Evolutionary conservation across 2,888 invertebrate species (phyloP).

Genomic region (Oeneis ivallda): DNA sequence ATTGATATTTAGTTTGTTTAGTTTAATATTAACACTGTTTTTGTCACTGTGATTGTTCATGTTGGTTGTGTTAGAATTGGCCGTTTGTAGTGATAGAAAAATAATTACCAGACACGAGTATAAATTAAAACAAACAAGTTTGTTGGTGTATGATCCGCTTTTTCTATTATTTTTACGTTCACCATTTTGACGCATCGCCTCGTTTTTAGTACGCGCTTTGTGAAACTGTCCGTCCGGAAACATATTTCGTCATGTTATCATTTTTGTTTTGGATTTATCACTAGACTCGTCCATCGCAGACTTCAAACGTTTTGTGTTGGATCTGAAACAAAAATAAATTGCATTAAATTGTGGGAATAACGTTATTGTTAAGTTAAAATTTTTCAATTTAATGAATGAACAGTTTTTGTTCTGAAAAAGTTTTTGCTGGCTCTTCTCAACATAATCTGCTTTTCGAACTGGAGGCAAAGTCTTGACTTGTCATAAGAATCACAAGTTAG

Average conservation of each 20-base stretch:
- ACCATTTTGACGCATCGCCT: constrained; percentile 59
- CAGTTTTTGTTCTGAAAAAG: too few relatives aligned
- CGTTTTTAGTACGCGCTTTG: constrained; percentile 57
- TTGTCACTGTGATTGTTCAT: constrained; percentile 63
- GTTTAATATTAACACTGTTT: constrained; percentile 48
- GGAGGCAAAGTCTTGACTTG: too few relatives aligned
- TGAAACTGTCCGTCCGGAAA: constrained; percentile 54
- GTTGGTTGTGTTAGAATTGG: constrained; percentile 73
- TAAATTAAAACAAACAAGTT: constrained; percentile 59
- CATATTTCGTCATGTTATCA: constrained; percentile 76
- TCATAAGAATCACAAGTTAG: too few relatives aligned
- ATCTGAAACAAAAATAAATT: constrained; percentile 66
- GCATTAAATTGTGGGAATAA: neutral
- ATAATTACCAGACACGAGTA: constrained; percentile 59
- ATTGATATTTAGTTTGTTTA: constrained; percentile 51
- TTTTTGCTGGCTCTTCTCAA: too few relatives aligned
- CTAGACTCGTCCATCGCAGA: constrained; percentile 45
- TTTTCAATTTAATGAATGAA: neutral
- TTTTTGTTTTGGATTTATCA: constrained; percentile 52
- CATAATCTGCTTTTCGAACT: too few relatives aligned
- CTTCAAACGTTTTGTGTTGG: constrained; percentile 43
- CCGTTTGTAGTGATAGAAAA: constrained; percentile 58
- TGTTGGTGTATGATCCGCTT: constrained; percentile 48
- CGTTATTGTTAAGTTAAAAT: neutral
- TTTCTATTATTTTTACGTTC: constrained; percentile 41